Percentiles rank a stretch among this genome's conserved stretches.
Evolutionary conservation across 2,797 vertebrate genomes (phyloP).

Genomic region (Pangasius krempfi): DNA sequence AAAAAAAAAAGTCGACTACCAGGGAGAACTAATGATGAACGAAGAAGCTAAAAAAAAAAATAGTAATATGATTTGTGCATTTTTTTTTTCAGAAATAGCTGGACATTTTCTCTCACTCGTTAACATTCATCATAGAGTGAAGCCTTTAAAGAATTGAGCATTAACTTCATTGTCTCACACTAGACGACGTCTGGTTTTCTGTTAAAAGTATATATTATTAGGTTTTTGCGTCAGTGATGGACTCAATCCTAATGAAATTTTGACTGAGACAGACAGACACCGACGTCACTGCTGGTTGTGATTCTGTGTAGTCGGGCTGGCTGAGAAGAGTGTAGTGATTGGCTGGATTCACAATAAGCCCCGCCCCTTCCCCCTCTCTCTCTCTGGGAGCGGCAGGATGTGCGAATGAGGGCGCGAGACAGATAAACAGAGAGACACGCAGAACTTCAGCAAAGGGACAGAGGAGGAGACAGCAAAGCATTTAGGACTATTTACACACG

Average conservation of each 20-base stretch:
- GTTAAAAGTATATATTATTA: slow-evolving; percentile 7
- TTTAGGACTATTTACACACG: slow-evolving; percentile 35
- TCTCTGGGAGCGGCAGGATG: slow-evolving; percentile 53
- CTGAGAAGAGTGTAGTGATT: slow-evolving; percentile 24
- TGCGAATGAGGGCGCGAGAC: slow-evolving; percentile 46
- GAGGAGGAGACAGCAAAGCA: neutral
- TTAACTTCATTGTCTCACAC: neutral
- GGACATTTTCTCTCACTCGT: neutral
- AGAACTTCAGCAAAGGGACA: slow-evolving; percentile 27
- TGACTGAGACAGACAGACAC: slow-evolving; percentile 10
- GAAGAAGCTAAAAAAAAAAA: neutral
- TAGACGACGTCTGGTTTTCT: neutral
- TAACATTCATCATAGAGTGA: neutral
- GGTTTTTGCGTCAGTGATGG: neutral
- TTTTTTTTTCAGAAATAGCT: neutral
- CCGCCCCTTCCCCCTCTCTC: neutral
- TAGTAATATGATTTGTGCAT: neutral
- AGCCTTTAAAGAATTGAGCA: neutral
- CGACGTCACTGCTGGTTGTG: slow-evolving; percentile 18
- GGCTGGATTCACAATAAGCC: slow-evolving; percentile 10
- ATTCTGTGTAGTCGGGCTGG: slow-evolving; percentile 16
- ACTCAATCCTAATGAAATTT: slow-evolving; percentile 26
- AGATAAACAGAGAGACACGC: slow-evolving; percentile 34
- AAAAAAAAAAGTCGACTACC: neutral
- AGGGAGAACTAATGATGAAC: neutral